Percentiles rank a stretch among this genome's conserved stretches.
Evolutionary conservation across 2,113 vertebrate species (phyloP).

Genomic region (Bubo scandiacus): DNA sequence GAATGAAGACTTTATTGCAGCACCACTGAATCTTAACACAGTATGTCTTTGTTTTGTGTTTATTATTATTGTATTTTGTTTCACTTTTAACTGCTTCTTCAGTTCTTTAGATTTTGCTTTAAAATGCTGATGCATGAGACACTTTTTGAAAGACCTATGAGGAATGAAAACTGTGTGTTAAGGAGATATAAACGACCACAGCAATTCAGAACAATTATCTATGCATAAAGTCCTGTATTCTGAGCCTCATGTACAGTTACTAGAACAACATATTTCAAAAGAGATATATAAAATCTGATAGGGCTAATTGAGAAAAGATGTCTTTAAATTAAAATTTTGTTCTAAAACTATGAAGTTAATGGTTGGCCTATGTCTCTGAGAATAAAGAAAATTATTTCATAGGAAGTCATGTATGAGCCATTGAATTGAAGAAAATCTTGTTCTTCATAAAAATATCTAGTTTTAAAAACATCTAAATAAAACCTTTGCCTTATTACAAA

Average conservation of each 20-base stretch:
- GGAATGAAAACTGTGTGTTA: neutral
- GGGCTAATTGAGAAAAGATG: neutral
- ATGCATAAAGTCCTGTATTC: neutral
- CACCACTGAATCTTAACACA: neutral
- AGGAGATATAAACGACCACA: neutral
- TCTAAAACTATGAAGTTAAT: neutral
- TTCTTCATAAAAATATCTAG: neutral
- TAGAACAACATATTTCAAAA: neutral
- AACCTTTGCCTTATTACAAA: neutral
- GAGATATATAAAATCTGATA: neutral
- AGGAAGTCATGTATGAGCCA: neutral
- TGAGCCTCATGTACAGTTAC: neutral
- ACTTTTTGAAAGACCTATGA: neutral
- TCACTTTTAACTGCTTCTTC: neutral
- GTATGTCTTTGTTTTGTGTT: neutral
- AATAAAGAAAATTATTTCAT: neutral
- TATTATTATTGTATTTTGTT: neutral
- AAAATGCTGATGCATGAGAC: neutral
- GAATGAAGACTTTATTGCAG: neutral
- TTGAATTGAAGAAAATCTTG: neutral
- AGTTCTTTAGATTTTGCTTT: neutral
- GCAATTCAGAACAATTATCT: neutral
- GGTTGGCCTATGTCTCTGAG: neutral
- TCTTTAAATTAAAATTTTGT: neutral
- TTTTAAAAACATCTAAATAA: neutral